Base-by-base conservation (phyloP, 1,140 invertebrate species). In the Teleogryllus occipitalis region DNA sequence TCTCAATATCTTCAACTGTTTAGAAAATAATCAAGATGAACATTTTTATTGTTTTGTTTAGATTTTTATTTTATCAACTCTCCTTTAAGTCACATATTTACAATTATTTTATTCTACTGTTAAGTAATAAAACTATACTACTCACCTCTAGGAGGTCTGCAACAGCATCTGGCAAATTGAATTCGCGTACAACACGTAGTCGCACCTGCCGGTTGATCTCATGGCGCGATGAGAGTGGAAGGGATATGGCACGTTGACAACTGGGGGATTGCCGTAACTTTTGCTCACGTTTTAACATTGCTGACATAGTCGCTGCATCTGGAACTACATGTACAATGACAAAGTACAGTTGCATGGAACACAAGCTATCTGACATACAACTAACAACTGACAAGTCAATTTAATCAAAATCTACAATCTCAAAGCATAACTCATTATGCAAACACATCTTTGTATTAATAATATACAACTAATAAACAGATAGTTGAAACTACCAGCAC, bases 151-250 rank as follows among this genome's bases (percentile, higher is more conserved):
- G 86, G 74, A 96, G 89, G 85, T 97, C 94, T 0, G 95, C 94
- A 14, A 97, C 95, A 10, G 93, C 90, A 86, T 98, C 97, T 0
- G 97, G 97, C 72, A 97, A 89, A 84, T 97, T 97, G 85, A 97
- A 97, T 86, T 98, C 97, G 54, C 97, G 89, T 0, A 98, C 96
- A 2, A 97, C 96, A 8, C 96, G 89, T 80, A 98, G 86, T 75
- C 95, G 92, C 10, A 81, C 47, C 84, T 93, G 91, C 75, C 92
- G 88, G 82, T 91, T 91, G 75, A 96, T 93, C 84, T 94, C 92
- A 77, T 92, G 90, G 22, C 92, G 90, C 80, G 95, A 95, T 8
- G 91, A 91, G 75, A 93, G 88, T 39, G 94, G 92, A 83, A 96
- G 87, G 80, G 90, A 87, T 79, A 94, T 88, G 10, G 95, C 95